Conservation (phyloP, 1,140 invertebrate species). For the Drosophila aff. region DNA sequence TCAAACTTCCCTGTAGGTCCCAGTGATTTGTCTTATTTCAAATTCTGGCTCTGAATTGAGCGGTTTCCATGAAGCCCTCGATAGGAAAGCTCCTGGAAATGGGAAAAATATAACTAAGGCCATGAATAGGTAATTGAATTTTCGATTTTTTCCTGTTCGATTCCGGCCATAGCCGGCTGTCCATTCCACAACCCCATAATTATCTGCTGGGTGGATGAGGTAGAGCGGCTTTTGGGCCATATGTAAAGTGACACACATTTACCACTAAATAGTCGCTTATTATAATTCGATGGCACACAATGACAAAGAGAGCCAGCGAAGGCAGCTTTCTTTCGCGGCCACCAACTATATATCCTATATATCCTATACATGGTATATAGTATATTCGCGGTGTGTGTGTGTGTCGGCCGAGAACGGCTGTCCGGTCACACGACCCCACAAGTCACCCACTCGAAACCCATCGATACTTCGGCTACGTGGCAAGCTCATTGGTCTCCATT, state of each 20-base stretch:
- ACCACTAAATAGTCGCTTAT: conserved; percentile 78
- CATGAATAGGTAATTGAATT: conserved; percentile 51
- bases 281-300: conserved; percentile 83
- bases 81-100: conserved; percentile 13
- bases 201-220: conserved; percentile 24
- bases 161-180: conserved; percentile 9
- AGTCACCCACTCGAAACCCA: conserved; percentile 70
- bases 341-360: conserved; percentile 27
- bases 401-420: conserved; percentile 65
- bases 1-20: background rate
- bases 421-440: conserved; percentile 70
- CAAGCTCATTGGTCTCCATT: conserved; percentile 72
- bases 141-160: conserved; percentile 51
- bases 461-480: conserved; percentile 80
- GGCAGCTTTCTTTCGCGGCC: conserved; percentile 27
- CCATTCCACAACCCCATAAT: conserved; percentile 39
- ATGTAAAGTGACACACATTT: conserved; percentile 78
- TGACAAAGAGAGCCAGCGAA: conserved; percentile 53
- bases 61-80: background rate
- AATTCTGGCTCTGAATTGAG: background rate
- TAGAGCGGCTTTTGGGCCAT: conserved; percentile 7
- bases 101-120: conserved; percentile 19
- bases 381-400: conserved; percentile 29
- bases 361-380: conserved; percentile 23
- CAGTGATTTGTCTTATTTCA: background rate